Conservation (phyloP, 2,888 invertebrate genomes). For the Drosophila hamatofila region DNA sequence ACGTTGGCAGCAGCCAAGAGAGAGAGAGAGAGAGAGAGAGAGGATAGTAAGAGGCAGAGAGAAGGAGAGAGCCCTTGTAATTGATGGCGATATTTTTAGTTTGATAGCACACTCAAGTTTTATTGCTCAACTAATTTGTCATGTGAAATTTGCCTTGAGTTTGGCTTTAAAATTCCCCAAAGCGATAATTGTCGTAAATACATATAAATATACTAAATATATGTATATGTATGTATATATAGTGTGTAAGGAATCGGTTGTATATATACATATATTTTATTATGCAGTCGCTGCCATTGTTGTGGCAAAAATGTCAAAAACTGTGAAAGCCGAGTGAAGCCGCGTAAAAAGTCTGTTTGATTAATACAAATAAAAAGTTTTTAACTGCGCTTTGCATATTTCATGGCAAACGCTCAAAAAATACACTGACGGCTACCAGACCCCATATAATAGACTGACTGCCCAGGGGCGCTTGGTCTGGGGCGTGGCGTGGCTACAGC, state of each 20-base stretch:
- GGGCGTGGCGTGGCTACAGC: slow-evolving; percentile 38
- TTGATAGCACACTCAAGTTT: slow-evolving; percentile 76
- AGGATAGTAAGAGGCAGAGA: too few species aligned
- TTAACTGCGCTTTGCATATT: slow-evolving; percentile 82
- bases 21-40: not conserved
- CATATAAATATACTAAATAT: not conserved
- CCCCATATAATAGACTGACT: slow-evolving; percentile 52
- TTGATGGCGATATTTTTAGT: slow-evolving; percentile 63
- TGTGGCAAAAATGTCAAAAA: slow-evolving; percentile 59
- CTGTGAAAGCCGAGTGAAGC: slow-evolving; percentile 24
- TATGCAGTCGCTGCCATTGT: slow-evolving; percentile 60
- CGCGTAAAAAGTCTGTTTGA: slow-evolving; percentile 73
- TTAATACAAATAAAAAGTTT: slow-evolving; percentile 82
- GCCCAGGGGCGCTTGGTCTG: slow-evolving; percentile 24
- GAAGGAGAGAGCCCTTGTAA: slow-evolving; percentile 29
- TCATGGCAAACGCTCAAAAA: slow-evolving; percentile 69
- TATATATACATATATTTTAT: slow-evolving; percentile 39
- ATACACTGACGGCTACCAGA: slow-evolving; percentile 45
- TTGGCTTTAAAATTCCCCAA: slow-evolving; percentile 23
- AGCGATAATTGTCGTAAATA: slow-evolving; percentile 45
- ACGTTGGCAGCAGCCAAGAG: slow-evolving; percentile 49
- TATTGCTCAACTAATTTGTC: slow-evolving; percentile 83
- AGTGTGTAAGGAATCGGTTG: slow-evolving; percentile 50
- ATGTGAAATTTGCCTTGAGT: slow-evolving; percentile 47
- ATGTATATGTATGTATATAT: slow-evolving; percentile 1